Base-by-base conservation (phyloP, 2,797 vertebrate species). In the Sebastes minor region DNA sequence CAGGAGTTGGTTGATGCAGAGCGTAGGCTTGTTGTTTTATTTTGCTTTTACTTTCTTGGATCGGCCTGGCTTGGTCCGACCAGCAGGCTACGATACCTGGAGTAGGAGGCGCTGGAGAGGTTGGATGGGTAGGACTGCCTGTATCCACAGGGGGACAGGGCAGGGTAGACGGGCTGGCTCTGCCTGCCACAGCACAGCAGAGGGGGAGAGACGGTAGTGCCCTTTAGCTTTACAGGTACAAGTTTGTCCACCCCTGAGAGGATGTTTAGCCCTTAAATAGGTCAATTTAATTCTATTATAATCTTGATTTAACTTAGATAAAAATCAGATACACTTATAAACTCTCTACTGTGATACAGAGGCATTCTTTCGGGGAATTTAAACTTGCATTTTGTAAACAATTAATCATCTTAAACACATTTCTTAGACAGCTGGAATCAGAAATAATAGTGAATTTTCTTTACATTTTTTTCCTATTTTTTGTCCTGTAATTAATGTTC, bases 81-180 rank as follows among this genome's bases (percentile, higher is more conserved):
- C 56, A 4, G 78, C 91, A 85, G 88, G 91, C 91, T 97, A 97
- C 96, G 76, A 95, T 97, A 99, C 98, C 98, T 98, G 96, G 97
- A 95, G 95, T 98, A 98, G 93, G 98, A 97, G 88, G 98, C 96
- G 95, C 97, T 92, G 94, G 97, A 92, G 71, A 97, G 96, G 93
- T 96, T 96, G 85, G 97, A 96, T 86, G 97, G 93, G 92, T 97
- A 99, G 93, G 98, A 88, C 96, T 97, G 98, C 93, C 98, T 98
- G 97, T 98, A 99, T 97, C 98, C 98, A 95, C 98, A 99, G 95
- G 98, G 96, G 94, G 98, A 96, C 94, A 99, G 95, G 92, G 42
- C 68, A 28, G 98, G 97, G 95, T 98, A 99, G 95, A 99, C 97
- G 93, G 98, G 96, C 96, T 98, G 98, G 95, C 97, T 97, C 96